phyloP scores from a whole-genome alignment of 2,888 invertebrate species.

The Drosophila mimetica region DNA sequence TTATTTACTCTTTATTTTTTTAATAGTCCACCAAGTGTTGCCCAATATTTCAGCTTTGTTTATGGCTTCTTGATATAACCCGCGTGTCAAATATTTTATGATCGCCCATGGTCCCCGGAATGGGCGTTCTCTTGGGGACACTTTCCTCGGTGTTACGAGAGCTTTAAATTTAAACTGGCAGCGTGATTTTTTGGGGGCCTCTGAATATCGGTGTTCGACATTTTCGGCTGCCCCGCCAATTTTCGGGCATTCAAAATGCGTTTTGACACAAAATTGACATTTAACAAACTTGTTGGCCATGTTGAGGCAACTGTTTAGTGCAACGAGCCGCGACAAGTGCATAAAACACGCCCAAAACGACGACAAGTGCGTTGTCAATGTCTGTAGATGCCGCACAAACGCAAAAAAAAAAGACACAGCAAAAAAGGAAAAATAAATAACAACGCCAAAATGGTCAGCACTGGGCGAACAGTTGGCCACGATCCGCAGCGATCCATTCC shows the following conservation, averaged over 20 bases:
- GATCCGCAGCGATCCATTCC: conserved; percentile 41
- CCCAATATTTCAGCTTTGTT: conserved; percentile 70
- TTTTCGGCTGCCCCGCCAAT: conserved; percentile 38
- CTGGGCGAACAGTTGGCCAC: conserved; percentile 59
- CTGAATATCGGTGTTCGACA: conserved; percentile 9
- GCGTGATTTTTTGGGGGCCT: conserved; percentile 2
- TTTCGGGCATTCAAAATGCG: conserved; percentile 55
- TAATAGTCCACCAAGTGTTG: conserved; percentile 58
- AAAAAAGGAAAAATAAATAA: conserved; percentile 10
- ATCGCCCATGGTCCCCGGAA: conserved; percentile 21
- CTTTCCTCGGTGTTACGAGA: conserved; percentile 19
- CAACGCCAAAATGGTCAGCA: conserved; percentile 59
- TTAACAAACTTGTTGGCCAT: conserved; percentile 75
- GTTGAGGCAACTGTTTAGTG: conserved; percentile 49
- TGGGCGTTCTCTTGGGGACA: conserved; percentile 35
- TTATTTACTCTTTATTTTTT: conserved; percentile 24
- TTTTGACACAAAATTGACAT: conserved; percentile 81
- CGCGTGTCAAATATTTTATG: conserved; percentile 73
- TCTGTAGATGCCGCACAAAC: conserved; percentile 58
- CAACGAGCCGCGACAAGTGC: conserved; percentile 40
- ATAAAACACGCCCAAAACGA: conserved; percentile 58
- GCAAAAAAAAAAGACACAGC: conserved; percentile 7
- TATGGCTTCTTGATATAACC: conserved; percentile 69
- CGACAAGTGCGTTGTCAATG: conserved; percentile 69
- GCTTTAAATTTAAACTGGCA: conserved; percentile 49